Percentiles rank a stretch among this genome's conserved stretches.
Evolutionary conservation across 2,113 vertebrate genomes (phyloP).

Genomic region (Malurus melanocephalus): DNA sequence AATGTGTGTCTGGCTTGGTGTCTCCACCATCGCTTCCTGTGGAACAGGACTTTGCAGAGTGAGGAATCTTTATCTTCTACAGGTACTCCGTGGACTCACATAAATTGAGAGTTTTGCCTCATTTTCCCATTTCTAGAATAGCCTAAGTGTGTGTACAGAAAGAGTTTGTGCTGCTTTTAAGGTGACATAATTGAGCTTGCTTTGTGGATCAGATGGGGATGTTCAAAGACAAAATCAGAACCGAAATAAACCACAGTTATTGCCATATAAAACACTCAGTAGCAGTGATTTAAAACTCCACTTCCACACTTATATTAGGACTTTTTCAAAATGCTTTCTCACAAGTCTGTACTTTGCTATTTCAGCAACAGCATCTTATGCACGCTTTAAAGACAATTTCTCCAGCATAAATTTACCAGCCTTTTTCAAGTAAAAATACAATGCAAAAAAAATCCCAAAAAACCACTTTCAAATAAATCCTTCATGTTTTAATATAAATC

Average conservation of each 20-base stretch:
- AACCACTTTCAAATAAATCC: too few species aligned
- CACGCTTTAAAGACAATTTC: too few species aligned
- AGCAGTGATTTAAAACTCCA: too few species aligned
- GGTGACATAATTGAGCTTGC: background rate
- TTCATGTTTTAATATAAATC: too few species aligned
- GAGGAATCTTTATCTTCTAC: background rate
- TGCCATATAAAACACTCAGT: too few species aligned
- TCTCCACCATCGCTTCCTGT: background rate
- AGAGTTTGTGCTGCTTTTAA: background rate
- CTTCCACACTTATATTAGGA: too few species aligned
- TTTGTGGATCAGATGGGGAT: background rate
- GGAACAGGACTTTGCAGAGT: rapidly evolving
- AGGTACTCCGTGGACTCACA: background rate
- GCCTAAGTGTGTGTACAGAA: rapidly evolving
- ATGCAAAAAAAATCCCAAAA: too few species aligned
- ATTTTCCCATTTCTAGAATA: background rate
- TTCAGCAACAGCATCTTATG: too few species aligned
- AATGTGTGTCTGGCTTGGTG: background rate
- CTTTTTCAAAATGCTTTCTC: too few species aligned
- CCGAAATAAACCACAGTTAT: background rate
- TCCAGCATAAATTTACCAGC: too few species aligned
- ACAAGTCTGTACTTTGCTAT: too few species aligned
- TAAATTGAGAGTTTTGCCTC: background rate
- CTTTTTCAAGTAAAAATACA: too few species aligned
- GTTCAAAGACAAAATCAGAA: background rate